Evolutionary conservation across 2,888 invertebrate species (phyloP).

Genomic region (Nebria salina): DNA sequence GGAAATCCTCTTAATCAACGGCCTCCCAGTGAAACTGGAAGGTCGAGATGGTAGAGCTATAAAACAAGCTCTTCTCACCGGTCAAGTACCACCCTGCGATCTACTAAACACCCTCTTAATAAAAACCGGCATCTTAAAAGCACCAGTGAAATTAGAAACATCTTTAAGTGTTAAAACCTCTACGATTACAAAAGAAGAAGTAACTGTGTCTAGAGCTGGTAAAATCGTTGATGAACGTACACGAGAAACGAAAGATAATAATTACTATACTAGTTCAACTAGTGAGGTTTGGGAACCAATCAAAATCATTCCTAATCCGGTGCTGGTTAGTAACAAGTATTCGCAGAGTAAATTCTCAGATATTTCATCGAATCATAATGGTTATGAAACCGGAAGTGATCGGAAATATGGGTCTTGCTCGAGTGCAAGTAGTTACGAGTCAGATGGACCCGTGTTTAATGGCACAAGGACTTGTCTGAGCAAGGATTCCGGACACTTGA

Average conservation of each 20-base stretch:
- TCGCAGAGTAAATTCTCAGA: slow-evolving; percentile 48
- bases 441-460: slow-evolving; percentile 53
- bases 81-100: slow-evolving; percentile 77
- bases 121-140: slow-evolving; percentile 72
- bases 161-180: slow-evolving; percentile 77
- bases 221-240: slow-evolving; percentile 75
- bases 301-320: slow-evolving; percentile 59
- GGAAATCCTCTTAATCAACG: slow-evolving; percentile 76
- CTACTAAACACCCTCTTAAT: slow-evolving; percentile 75
- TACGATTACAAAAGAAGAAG: slow-evolving; percentile 75
- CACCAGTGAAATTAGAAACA: slow-evolving; percentile 76
- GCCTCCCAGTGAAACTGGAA: slow-evolving; percentile 73
- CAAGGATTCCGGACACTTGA: slow-evolving; percentile 61
- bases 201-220: slow-evolving; percentile 74
- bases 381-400: slow-evolving; percentile 59
- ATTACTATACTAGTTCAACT: slow-evolving; percentile 73
- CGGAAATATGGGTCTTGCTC: slow-evolving; percentile 60
- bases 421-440: slow-evolving; percentile 61
- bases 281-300: slow-evolving; percentile 75
- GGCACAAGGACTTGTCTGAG: slow-evolving; percentile 52
- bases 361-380: slow-evolving; percentile 57
- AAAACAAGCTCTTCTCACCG: slow-evolving; percentile 73
- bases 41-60: slow-evolving; percentile 76
- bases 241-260: slow-evolving; percentile 76
- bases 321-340: slow-evolving; percentile 57